These are phyloP conservation scores for Lateolabrax maculatus DNA, from an alignment of 2,797 vertebrate genomes.

Conservation along the genomic window DNA sequence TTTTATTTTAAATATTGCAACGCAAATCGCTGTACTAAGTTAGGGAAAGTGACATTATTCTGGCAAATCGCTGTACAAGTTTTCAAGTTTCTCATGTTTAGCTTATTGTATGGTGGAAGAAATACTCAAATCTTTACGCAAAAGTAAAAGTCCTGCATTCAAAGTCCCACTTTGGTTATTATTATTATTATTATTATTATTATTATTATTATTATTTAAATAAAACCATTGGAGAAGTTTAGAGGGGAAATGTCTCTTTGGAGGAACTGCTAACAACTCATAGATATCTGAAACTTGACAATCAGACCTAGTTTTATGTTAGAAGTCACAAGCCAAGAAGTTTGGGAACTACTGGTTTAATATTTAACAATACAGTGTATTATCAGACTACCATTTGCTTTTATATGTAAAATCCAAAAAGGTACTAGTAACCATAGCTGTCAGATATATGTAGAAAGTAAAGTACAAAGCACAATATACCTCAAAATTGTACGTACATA, in stretches of 20 bases:
- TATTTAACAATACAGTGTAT: not conserved
- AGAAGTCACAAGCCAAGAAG: not conserved
- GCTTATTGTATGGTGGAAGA: not conserved
- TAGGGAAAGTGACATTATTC: not conserved
- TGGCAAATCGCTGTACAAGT: not conserved
- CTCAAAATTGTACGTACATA: not conserved
- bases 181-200: too few species aligned
- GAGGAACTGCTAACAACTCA: not conserved
- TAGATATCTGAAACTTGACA: not conserved
- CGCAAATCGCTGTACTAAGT: not conserved
- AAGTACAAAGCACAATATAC: not conserved
- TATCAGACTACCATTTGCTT: not conserved
- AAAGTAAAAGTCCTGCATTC: not conserved
- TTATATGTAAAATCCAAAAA: not conserved
- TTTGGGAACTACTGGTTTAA: not conserved
- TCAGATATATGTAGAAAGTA: not conserved
- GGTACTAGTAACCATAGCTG: not conserved
- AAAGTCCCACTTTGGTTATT: not conserved
- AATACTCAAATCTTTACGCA: not conserved
- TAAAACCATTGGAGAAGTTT: not conserved
- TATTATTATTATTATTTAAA: too few species aligned
- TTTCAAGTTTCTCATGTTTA: not conserved
- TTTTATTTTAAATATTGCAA: conserved; percentile 14
- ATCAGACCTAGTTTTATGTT: not conserved
- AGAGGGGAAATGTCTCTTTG: not conserved